Evolutionary conservation across 2,888 invertebrate genomes (phyloP).

Genomic region (Cylloceria caligata): DNA sequence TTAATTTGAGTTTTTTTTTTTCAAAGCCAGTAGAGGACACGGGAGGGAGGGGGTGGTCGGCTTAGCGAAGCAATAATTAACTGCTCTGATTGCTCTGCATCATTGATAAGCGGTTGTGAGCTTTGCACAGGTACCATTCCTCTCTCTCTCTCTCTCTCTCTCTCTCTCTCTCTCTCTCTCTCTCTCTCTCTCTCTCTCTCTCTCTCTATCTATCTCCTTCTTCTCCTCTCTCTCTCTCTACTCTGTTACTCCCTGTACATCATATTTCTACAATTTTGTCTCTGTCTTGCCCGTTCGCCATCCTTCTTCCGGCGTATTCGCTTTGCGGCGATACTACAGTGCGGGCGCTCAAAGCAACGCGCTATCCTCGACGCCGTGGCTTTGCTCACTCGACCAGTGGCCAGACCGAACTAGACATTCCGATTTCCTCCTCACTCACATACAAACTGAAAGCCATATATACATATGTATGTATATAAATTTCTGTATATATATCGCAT

Average conservation of each 20-base stretch:
- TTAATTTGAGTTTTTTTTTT: slow-evolving; percentile 83
- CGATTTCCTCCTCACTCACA: slow-evolving; percentile 58
- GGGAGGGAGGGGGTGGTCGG: slow-evolving; percentile 70
- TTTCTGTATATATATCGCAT: slow-evolving; percentile 1
- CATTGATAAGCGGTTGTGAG: slow-evolving; percentile 83
- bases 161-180: slow-evolving; percentile 33
- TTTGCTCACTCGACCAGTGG: slow-evolving; percentile 64
- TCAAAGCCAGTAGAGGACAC: slow-evolving; percentile 50
- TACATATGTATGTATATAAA: background rate
- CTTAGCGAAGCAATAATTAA: slow-evolving; percentile 84
- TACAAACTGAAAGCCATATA: background rate
- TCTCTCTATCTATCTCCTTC: no score
- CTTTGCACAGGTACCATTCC: slow-evolving; percentile 72
- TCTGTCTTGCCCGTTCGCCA: slow-evolving; percentile 52
- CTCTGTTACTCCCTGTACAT: slow-evolving; percentile 5
- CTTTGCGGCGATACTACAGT: slow-evolving; percentile 30
- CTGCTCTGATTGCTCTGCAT: slow-evolving; percentile 84
- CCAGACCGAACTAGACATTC: slow-evolving; percentile 64
- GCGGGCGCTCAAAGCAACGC: slow-evolving; percentile 42
- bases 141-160: slow-evolving; percentile 54
- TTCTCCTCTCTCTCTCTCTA: slow-evolving; percentile 36
- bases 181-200: slow-evolving; percentile 29
- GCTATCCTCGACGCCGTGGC: slow-evolving; percentile 49
- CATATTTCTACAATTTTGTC: slow-evolving; percentile 19
- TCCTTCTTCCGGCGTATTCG: slow-evolving; percentile 34